Base-by-base conservation (phyloP, 2,797 vertebrate species). In the Paramormyrops hopkinsi region DNA sequence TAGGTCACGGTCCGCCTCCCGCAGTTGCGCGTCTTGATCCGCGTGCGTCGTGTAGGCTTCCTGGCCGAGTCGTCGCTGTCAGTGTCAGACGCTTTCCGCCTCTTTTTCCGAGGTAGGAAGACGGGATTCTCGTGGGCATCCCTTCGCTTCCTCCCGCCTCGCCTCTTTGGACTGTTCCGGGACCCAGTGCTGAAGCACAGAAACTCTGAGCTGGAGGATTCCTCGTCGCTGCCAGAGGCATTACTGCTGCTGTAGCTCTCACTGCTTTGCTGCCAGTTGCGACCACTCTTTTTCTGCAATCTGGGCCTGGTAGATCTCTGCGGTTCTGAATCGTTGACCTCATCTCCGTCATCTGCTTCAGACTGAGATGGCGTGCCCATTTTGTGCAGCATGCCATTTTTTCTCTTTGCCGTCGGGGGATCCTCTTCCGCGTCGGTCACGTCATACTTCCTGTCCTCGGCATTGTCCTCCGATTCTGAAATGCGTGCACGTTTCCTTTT, bases 1-100 rank as follows among this genome's bases (percentile, higher is more conserved):
- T 97, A 97, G 25, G 91, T 93, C 19, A 94, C 93, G 1, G 93
- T 97, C 90, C 93, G 94, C 56, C 95, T 96, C 11, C 96, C 96
- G 12, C 93, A 89, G 91, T 97, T 96, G 4, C 96, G 95, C 69
- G 96, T 97, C 92, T 93, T 96, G 29, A 97, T 94, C 0, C 93
- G 94, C 0, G 89, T 92, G 88, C 92, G 94, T 59, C 90, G 86
- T 29, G 3, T 89, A 0, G 88, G 59, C 85, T 93, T 95, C 86
- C 90, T 51, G 69, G 90, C 92, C 0, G 91, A 92, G 89, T 89
- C 87, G 1, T 96, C 92, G 2, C 94, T 96, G 73, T 95, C 93
- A 8, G 93, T 93, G 4, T 93, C 93, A 0, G 93, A 94, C 89
- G 88, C 90, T 3, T 91, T 91, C 50, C 84, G 83, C 46, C 88